Percentiles rank a stretch among this genome's conserved stretches.
phyloP scores from a whole-genome alignment of 2,797 vertebrate genomes.

The Toxotes lorentzi region DNA sequence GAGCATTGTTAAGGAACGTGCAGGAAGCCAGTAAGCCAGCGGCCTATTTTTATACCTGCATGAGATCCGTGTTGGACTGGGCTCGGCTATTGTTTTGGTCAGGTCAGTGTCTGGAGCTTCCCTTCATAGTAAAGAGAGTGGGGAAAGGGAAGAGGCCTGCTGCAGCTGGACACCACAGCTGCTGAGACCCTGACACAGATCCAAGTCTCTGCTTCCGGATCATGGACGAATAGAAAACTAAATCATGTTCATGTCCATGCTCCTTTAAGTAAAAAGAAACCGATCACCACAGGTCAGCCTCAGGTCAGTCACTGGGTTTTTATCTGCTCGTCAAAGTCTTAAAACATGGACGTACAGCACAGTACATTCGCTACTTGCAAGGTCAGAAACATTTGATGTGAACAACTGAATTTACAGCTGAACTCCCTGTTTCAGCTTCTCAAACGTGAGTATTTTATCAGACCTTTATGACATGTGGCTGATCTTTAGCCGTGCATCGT shows the following conservation, averaged over 20 bases:
- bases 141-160: conserved; percentile 5
- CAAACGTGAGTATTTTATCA: too few species aligned
- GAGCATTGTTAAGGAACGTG: conserved; percentile 46
- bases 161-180: conserved; percentile 64
- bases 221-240: not conserved
- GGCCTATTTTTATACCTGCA: conserved; percentile 77
- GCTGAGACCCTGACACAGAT: conserved; percentile 7
- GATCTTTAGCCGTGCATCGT: too few species aligned
- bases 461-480: too few species aligned
- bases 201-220: conserved; percentile 17
- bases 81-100: conserved; percentile 74
- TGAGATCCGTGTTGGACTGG: conserved; percentile 1
- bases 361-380: too few species aligned
- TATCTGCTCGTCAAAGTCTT: too few species aligned
- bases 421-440: too few species aligned
- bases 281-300: too few species aligned
- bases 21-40: conserved; percentile 67
- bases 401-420: too few species aligned
- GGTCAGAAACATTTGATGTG: too few species aligned
- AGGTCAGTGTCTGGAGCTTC: conserved; percentile 72
- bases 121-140: conserved; percentile 17
- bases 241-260: not conserved
- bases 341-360: too few species aligned
- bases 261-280: too few species aligned
- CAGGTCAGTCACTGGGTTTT: not conserved